Evolutionary conservation across 2,888 invertebrate genomes (phyloP), one percentile per base, ranked within the genome.

Genomic region (Laothoe populi): DNA sequence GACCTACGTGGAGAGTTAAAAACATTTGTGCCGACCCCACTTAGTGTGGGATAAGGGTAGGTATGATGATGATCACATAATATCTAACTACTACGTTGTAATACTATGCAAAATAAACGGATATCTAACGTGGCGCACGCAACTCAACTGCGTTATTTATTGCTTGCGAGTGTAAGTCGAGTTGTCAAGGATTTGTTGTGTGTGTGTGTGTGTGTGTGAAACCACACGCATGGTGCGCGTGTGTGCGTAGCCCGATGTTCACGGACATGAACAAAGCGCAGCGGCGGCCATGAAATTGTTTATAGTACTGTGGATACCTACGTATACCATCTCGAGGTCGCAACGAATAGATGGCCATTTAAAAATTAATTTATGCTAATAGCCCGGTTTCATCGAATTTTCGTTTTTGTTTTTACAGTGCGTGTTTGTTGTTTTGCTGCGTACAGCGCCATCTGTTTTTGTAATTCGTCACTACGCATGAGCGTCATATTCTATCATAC

Each of bases 221-320:
- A 70, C 66, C 69, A 40, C 64, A 73, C 74, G 73, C 75, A 79
- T 69, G 68, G 65, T 64, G 64, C 66, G 65, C 65, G 61, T 73
- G 77, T 72, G 71, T 68, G 70, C 60, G 70, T 70, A 61, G 71
- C 74, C 75, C 74, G 76, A 70, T 69, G 72, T 69, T 81, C 84
- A 84, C 74, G 84, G 84, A 87, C 86, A 70, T 73, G 68, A 74
- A 84, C 83, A 83, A 87, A 89, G 81, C 88, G 88, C 89, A 88
- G 80, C 76, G 68, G 74, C 81, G 88, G 72, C 88, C 88, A 82
- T 90, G 89, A 87, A 84, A 79, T 79, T 84, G 80, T 79, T 85
- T 84, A 81, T 79, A 79, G 78, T 79, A 72, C 71, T 72, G 71
- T 72, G 68, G 71, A 70, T 78, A 66, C 63, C 62, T 68, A 68